Evolutionary conservation across 2,113 vertebrate species (phyloP).

Genomic region (Vidua macroura): DNA sequence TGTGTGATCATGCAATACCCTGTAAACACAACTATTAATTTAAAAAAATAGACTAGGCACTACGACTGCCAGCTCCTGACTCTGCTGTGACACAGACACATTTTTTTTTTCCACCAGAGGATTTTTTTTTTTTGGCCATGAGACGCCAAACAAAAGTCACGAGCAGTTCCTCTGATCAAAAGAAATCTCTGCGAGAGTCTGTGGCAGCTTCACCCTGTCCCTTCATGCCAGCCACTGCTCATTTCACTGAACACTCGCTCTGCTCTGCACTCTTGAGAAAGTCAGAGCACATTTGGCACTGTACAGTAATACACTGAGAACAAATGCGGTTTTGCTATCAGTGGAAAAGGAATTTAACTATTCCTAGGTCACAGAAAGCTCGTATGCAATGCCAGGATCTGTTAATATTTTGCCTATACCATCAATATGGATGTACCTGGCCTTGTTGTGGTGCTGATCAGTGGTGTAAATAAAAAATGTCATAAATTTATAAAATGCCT

Average conservation of each 20-base stretch:
- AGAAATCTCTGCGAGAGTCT: conserved; percentile 14
- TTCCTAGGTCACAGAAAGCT: not conserved
- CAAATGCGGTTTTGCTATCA: not conserved
- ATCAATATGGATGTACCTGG: not conserved
- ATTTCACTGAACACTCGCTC: not conserved
- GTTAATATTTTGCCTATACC: not conserved
- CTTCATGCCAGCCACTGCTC: conserved; percentile 22
- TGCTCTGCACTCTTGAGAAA: not conserved
- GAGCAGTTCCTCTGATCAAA: conserved; percentile 51
- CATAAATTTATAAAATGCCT: not conserved
- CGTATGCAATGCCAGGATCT: not conserved
- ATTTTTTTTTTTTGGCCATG: not conserved
- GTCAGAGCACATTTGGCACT: not conserved
- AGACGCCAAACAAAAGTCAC: conserved; percentile 1
- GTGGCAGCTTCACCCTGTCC: not conserved
- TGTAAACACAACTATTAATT: conserved; percentile 39
- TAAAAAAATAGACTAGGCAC: not conserved
- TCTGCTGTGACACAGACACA: not conserved
- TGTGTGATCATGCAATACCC: not conserved
- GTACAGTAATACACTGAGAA: not conserved
- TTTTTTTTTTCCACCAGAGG: not conserved
- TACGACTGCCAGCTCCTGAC: not conserved
- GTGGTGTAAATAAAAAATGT: not conserved
- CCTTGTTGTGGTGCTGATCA: not conserved
- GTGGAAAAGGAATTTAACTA: not conserved